Evolutionary conservation across 2,888 invertebrate genomes (phyloP), one percentile per base, ranked within the genome.

Genomic region (Sinelater perroti): DNA sequence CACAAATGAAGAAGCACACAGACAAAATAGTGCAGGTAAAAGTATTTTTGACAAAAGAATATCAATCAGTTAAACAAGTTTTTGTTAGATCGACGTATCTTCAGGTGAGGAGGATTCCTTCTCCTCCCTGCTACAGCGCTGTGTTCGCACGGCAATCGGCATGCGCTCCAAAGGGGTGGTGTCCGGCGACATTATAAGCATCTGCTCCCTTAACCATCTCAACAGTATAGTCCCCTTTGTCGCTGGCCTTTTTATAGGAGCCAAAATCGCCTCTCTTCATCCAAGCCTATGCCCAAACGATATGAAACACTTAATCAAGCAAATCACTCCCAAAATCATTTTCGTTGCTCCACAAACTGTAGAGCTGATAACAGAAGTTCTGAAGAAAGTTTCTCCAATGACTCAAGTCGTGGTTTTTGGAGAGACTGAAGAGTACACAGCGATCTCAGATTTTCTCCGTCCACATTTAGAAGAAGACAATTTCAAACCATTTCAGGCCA

Each of bases 121-220:
- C 35, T 72, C 66, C 1, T 77, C 78, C 3, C 70, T 60, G 3
- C 28, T 46, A 1, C 16, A 13, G 6, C 45, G 60, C 2, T 40
- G 28, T 17, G 26, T 38, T n/a, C 24, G 47, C 2, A 38, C 55
- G 8, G 56, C 56, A 2, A 28, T 50, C 1, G 14, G 10, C 1
- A 36, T 59, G 45, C 49, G 58, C 31, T 73, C 71, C 7, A 35
- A 30, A 18, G 81, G 81, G 4, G 56, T 83, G 1, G 62, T 72
- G 30, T 57, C 63, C 1, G 78, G 79, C 0, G 83, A 82, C 60
- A 77, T 82, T 1, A 75, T 83, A 42, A 66, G 76, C 0, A 60
- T 81, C 1, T 81, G 82, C 72, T 79, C 78, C 2, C 76, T 77
- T 0, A 82, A 79, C 58, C 79, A 80, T 21, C 18, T 81, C 2